phyloP scores from a whole-genome alignment of 1,140 invertebrate genomes.

The Melipona quadrifasciata region DNA sequence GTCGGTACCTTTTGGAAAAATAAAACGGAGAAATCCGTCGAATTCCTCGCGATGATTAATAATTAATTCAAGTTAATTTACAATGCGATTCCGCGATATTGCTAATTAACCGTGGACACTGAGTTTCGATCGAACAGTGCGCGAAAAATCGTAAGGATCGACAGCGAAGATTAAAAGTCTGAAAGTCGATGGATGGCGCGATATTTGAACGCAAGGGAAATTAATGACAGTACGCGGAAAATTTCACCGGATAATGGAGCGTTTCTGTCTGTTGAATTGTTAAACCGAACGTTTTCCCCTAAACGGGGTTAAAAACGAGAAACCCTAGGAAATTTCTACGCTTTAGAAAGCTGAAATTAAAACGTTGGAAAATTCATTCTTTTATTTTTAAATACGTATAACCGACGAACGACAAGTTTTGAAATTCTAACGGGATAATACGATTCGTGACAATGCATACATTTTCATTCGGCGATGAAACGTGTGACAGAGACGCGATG shows the following conservation, averaged over 20 bases:
- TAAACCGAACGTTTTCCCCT: neutral
- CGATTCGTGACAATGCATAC: neutral
- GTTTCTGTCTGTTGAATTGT: neutral
- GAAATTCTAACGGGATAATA: neutral
- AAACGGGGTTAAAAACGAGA: neutral
- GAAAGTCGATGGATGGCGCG: neutral
- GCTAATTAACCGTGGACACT: neutral
- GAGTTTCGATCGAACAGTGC: neutral
- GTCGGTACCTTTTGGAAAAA: no score
- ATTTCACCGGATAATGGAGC: neutral
- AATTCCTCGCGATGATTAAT: neutral
- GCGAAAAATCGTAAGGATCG: neutral
- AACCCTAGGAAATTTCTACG: neutral
- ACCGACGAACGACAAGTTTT: neutral
- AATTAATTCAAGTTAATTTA: conserved; percentile 18
- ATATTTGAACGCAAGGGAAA: neutral
- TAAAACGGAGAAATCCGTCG: no score
- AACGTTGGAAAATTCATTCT: neutral
- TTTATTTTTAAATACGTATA: no score
- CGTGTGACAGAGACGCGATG: neutral
- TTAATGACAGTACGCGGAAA: neutral
- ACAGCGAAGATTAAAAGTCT: neutral
- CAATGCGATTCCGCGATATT: neutral
- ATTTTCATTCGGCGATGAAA: neutral
- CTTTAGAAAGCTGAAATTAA: no score